phyloP scores from a whole-genome alignment of 1,140 invertebrate species.

The Papilio glaucus region DNA sequence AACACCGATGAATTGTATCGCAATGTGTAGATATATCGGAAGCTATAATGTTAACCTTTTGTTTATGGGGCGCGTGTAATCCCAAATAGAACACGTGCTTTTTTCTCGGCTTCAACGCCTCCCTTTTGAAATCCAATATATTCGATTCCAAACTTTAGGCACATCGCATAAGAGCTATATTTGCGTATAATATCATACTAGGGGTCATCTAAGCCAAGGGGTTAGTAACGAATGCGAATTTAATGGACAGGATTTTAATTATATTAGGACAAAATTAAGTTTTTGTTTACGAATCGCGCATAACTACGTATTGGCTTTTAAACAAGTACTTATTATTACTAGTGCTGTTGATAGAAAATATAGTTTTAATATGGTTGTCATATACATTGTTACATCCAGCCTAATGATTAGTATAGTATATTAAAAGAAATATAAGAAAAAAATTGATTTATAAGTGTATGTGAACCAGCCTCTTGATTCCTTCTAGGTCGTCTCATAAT shows the following conservation, averaged over 20 bases:
- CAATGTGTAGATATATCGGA: slow-evolving; percentile 34
- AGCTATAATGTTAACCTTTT: slow-evolving; percentile 70
- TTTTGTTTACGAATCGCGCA: slow-evolving; percentile 50
- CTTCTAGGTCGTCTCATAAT: too few species aligned
- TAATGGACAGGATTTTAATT: slow-evolving; percentile 77
- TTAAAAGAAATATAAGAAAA: too few species aligned
- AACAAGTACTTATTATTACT: neutral
- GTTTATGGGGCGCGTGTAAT: slow-evolving; percentile 79
- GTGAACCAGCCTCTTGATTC: too few species aligned
- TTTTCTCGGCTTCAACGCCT: slow-evolving; percentile 71
- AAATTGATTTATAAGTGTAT: too few species aligned
- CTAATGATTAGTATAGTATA: too few species aligned
- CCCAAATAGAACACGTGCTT: slow-evolving; percentile 82
- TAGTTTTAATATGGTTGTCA: too few species aligned
- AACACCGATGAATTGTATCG: slow-evolving; percentile 33
- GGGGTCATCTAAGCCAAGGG: slow-evolving; percentile 62
- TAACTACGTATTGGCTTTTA: slow-evolving; percentile 30
- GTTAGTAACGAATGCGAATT: slow-evolving; percentile 71
- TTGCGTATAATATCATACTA: slow-evolving; percentile 31
- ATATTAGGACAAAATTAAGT: slow-evolving; percentile 60
- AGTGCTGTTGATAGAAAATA: neutral
- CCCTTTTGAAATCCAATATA: slow-evolving; percentile 35
- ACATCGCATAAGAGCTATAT: slow-evolving; percentile 37
- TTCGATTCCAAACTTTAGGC: slow-evolving; percentile 47
- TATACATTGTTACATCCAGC: too few species aligned